Evolutionary conservation across 2,797 vertebrate genomes (phyloP), one percentile per base, ranked within the genome.

Genomic region (Dendrocincla tyrannina): DNA sequence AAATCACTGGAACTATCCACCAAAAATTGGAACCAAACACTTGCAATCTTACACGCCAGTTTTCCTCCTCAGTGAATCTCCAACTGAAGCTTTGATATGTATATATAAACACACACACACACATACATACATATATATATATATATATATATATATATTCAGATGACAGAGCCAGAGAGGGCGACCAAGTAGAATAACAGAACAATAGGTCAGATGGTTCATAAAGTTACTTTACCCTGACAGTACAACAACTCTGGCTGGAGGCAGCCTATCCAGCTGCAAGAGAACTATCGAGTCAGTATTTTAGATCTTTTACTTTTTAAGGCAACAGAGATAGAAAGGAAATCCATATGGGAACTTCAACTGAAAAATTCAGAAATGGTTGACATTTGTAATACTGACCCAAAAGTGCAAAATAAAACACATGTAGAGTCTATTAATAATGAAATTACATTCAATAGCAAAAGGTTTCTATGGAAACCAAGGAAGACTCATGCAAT

Each of bases 391-490:
- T 95, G 50, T 82, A 95, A 91, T 95, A 94, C 46, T 95, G 89
- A 95, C 73, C 82, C 60, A 74, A 90, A 92, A 88, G 22, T 89
- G 46, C 28, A 89, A 95, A 82, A 80, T 32, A 93, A 90, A 95
- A 91, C 77, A 94, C 73, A 74, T 59, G 59, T 92, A 91, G 28
- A 80, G 53, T 84, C 79, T 95, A 88, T 93, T 96, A 85, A 85
- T 92, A 97, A 93, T 88, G 37, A 95, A 96, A 93, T 93, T 92
- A 89, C 35, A 86, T 95, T 96, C 63, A 93, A 52, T 44, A 89
- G 77, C 47, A 47, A 96, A 94, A 93, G 20, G 90, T 97, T 97
- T 93, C 93, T 93, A 94, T 91, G 94, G 95, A 95, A 97, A 97
- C 95, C 46, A 91, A 95, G 67, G 18, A 14, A 97, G 49, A 69